A percentile compares a stretch with the other conserved stretches of the same genome.
These are phyloP conservation scores for Brachypteracias leptosomus DNA, from an alignment of 2,113 vertebrate genomes.

Conservation along the genomic window DNA sequence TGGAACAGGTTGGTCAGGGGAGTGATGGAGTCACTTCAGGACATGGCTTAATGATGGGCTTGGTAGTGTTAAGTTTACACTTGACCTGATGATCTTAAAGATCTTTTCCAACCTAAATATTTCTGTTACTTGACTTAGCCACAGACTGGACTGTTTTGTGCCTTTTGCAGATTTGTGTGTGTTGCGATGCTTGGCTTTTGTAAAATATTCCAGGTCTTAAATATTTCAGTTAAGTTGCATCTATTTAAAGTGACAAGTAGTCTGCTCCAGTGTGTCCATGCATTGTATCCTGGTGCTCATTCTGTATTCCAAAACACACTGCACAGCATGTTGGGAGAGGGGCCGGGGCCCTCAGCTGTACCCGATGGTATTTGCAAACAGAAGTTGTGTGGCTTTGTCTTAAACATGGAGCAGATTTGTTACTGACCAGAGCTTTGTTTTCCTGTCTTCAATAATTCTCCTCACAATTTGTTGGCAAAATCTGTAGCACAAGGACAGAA, in stretches of 20 bases:
- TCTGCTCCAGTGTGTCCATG: accelerated
- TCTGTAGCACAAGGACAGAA: conserved; percentile 81
- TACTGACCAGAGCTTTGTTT: conserved; percentile 69
- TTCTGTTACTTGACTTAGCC: not conserved
- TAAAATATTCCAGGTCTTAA: accelerated
- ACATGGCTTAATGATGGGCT: not conserved
- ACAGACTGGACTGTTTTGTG: not conserved
- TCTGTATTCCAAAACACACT: accelerated
- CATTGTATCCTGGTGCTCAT: accelerated
- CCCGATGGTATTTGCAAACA: accelerated
- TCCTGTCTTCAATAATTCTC: conserved; percentile 47
- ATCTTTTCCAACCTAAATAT: not conserved
- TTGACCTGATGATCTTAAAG: not conserved
- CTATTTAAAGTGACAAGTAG: accelerated
- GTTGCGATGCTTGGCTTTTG: accelerated
- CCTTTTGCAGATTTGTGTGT: too few relatives aligned
- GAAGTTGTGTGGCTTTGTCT: accelerated
- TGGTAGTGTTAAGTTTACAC: not conserved
- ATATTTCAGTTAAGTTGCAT: accelerated
- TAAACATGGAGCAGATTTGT: not conserved
- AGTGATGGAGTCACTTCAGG: not conserved
- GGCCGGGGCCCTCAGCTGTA: not conserved
- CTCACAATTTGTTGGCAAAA: conserved; percentile 79
- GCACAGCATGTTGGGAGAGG: accelerated
- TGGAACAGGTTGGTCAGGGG: not conserved